Evolutionary conservation across 2,113 vertebrate genomes (phyloP), one percentile per base, ranked within the genome.

Genomic region (Barnardius zonarius): DNA sequence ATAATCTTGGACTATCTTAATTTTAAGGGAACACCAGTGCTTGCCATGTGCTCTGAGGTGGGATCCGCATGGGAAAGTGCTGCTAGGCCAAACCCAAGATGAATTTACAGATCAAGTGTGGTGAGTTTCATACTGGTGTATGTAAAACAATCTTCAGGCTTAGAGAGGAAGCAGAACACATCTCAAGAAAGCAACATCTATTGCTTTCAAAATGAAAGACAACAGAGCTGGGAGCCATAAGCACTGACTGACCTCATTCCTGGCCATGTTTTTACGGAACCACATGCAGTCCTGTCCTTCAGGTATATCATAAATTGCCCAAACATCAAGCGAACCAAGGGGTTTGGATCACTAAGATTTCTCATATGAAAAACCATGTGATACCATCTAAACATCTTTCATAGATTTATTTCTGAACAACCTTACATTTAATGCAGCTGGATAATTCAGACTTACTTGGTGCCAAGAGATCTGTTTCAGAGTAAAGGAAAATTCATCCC

Each of bases 391-490:
- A 90, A 73, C 23, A 61, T 33, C 62, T 80, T 68, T 51, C 90
- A 46, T 11, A 62, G 69, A 51, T 74, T 48, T 81, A 69, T 87
- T 92, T 89, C 86, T 80, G 70, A 94, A 91, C 80, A 76, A 39
- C 30, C 62, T 59, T 52, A 92, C 23, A 66, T 78, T 84, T 86
- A 90, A 89, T 79, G 27, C 30, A 80, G 73, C 33, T 62, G 73
- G 66, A 20, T 89, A 94, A 76, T 86, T 79, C 90, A 95, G 67
- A 63, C 69, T 76, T 82, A 76, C 88, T 83, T 25, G 12, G 68
- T 86, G 86, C 91, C 93, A 94, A 86, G 91, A 90, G 92, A 95
- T 95, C 89, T 93, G 92, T 80, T 93, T 72, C 68, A 81, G 90
- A 95, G 86, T 61, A 87, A 96, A 86, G 72, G 51, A 83, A 96